Evolutionary conservation across 2,888 invertebrate genomes (phyloP).

Genomic region (Nematopogon swammerdamellus): DNA sequence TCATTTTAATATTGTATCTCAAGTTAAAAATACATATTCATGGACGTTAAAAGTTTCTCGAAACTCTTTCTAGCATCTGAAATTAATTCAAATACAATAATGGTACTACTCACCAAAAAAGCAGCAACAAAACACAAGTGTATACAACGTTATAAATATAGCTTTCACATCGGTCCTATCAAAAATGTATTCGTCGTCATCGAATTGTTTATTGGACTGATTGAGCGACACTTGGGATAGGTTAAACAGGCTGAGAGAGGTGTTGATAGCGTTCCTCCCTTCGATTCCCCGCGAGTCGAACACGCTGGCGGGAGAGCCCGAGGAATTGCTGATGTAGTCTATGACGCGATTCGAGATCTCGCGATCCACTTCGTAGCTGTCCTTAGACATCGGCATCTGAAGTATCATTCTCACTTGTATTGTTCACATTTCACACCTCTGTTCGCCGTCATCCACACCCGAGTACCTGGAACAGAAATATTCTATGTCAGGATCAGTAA

Average conservation of each 20-base stretch:
- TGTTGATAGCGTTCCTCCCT: neutral
- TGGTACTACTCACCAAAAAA: slow-evolving; percentile 70
- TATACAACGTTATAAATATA: slow-evolving; percentile 72
- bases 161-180: slow-evolving; percentile 70
- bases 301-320: neutral
- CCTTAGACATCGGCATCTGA: neutral
- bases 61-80: too few species aligned
- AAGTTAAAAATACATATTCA: too few species aligned
- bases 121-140: slow-evolving; percentile 76
- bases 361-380: neutral
- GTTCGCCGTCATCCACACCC: neutral
- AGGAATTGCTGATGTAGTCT: neutral
- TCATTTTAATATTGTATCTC: too few species aligned
- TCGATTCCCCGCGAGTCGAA: neutral
- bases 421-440: neutral
- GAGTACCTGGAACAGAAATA: neutral
- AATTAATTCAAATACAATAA: neutral
- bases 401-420: neutral
- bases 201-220: slow-evolving; percentile 13
- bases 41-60: too few species aligned
- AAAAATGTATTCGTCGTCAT: slow-evolving; percentile 66
- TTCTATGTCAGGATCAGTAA: too few species aligned
- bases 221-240: slow-evolving; percentile 1
- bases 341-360: neutral
- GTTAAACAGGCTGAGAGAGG: neutral